These are phyloP conservation scores for Phoxinus phoxinus DNA, from an alignment of 2,113 vertebrate genomes.

Conservation along the genomic window DNA sequence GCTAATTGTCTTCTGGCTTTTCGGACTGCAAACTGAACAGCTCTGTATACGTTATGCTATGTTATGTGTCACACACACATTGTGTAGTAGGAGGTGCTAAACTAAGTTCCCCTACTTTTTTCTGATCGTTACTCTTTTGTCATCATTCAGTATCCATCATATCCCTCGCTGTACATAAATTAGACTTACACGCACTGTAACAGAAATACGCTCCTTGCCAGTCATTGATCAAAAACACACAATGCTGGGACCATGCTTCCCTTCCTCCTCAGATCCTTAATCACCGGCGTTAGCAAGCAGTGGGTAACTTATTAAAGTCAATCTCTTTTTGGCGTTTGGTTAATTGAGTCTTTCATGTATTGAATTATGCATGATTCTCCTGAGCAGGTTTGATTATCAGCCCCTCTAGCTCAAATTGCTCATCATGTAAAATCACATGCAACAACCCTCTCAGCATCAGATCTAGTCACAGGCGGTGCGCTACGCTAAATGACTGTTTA, in stretches of 20 bases:
- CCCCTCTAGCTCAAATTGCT: slow-evolving; percentile 36
- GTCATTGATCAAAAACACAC: slow-evolving; percentile 15
- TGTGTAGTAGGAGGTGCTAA: background rate
- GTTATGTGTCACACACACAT: background rate
- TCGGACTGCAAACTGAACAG: background rate
- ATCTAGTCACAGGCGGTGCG: background rate
- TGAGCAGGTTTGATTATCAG: slow-evolving; percentile 60
- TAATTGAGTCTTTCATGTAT: slow-evolving; percentile 70
- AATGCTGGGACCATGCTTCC: background rate
- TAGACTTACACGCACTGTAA: background rate
- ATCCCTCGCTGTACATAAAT: background rate
- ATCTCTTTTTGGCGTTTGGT: slow-evolving; percentile 55
- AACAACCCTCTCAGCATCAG: background rate
- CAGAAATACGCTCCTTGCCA: background rate
- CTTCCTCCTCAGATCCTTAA: slow-evolving; percentile 29
- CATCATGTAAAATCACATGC: background rate
- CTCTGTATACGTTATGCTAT: background rate
- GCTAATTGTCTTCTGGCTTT: background rate
- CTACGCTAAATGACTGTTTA: background rate
- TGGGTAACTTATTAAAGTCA: slow-evolving; percentile 58
- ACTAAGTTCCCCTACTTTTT: background rate
- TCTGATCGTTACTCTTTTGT: background rate
- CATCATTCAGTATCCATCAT: background rate
- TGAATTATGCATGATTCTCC: slow-evolving; percentile 72
- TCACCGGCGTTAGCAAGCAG: slow-evolving; percentile 13